Base-by-base conservation (phyloP, 2,888 invertebrate species). In the Cecidostiba fungosa region DNA sequence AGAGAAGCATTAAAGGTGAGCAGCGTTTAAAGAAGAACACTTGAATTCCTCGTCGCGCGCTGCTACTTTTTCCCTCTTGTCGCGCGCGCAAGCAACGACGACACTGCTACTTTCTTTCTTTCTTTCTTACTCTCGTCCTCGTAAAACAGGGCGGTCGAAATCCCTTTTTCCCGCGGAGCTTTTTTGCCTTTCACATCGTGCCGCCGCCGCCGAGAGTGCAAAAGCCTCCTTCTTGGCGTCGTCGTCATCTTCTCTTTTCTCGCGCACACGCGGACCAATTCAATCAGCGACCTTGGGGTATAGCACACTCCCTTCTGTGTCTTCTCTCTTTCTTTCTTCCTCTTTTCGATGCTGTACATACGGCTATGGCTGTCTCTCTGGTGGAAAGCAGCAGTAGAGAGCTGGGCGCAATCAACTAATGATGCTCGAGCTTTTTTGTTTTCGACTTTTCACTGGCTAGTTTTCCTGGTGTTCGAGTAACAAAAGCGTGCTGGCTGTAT, bases 11-110 rank as follows among this genome's bases (percentile, higher is more conserved):
- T 90, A 91, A 91, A 91, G 90, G 86, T 69, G 89, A 90, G 85
- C 89, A 77, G 36, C 72, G 86, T 88, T 90, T 90, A 90, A 90
- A 90, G 90, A 81, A 69, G 90, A 90, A 70, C 89, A 82, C 39
- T 39, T 29, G 66, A 47, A 74, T 74, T 72, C 69, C 66, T 47
- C 16, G 29, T 32, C 70, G 10, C 10, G 29, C 12, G 29, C 32
- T 77, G 23, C 79, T 70, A n/a, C 72, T 72, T 72, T 72, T 50
- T 39, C 69, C 73, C 66, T 62, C 85, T 26, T 36, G 62, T 16
- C 29, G 19, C 69, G 16, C 43, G 69, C 19, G 54, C 19, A 12
- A 12, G 26, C 47, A 14, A 23, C 66, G 66, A 32, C 36, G 39
- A 39, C 70, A 70, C 66, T 29, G 10, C 47, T 66, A 50, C 73